phyloP scores from a whole-genome alignment of 2,797 vertebrate genomes.

The Manis javanica region DNA sequence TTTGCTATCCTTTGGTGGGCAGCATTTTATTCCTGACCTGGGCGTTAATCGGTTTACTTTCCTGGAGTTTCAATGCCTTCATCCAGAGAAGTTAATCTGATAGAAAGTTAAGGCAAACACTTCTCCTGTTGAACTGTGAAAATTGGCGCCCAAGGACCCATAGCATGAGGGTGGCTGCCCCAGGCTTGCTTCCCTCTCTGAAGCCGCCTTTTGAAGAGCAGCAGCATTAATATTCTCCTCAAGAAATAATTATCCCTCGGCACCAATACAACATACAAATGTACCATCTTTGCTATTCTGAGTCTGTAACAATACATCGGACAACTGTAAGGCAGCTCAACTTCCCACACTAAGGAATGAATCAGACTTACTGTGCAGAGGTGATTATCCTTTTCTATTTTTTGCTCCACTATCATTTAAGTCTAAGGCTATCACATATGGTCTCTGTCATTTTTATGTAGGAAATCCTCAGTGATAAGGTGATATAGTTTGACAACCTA shows the following conservation, averaged over 20 bases:
- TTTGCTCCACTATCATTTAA: slow-evolving; percentile 66
- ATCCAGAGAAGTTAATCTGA: not conserved
- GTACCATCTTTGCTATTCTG: not conserved
- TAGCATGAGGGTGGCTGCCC: not conserved
- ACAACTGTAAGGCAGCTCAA: not conserved
- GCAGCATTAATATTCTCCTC: not conserved
- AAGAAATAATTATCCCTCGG: not conserved
- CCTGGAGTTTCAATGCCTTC: not conserved
- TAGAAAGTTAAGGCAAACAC: not conserved
- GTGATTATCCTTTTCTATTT: slow-evolving; percentile 58
- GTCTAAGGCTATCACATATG: slow-evolving; percentile 60
- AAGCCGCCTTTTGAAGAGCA: not conserved
- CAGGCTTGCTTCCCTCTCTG: not conserved
- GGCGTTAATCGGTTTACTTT: not conserved
- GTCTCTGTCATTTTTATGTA: slow-evolving; percentile 66
- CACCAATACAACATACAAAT: not conserved
- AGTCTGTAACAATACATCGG: not conserved
- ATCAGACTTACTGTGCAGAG: slow-evolving; percentile 11
- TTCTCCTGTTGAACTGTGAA: not conserved
- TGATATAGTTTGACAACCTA: slow-evolving; percentile 70
- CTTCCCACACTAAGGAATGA: not conserved
- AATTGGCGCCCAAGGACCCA: not conserved
- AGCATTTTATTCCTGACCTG: not conserved
- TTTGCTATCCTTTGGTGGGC: not conserved
- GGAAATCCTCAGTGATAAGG: slow-evolving; percentile 68